A percentile compares a stretch with the other conserved stretches of the same genome.
These are phyloP conservation scores for Brachyptera putata DNA, from an alignment of 2,888 invertebrate genomes.

Conservation along the genomic window DNA sequence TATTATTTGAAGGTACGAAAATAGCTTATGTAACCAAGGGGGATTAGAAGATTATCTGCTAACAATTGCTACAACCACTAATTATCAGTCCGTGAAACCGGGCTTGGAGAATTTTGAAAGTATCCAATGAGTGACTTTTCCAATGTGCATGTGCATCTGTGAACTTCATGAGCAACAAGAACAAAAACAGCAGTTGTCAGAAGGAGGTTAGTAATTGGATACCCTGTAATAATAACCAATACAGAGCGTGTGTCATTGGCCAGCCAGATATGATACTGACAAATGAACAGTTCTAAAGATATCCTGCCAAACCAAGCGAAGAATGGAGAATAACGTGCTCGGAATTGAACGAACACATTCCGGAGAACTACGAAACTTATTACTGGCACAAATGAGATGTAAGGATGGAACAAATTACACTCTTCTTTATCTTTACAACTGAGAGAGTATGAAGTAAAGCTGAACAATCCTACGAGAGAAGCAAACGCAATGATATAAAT, in stretches of 20 bases:
- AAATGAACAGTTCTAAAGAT: not conserved
- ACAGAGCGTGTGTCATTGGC: not conserved
- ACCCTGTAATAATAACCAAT: not conserved
- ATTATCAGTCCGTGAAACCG: too few species aligned
- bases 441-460: constrained; percentile 81
- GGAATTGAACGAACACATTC: not conserved
- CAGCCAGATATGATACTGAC: not conserved
- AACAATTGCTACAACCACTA: too few species aligned
- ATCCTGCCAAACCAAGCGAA: not conserved
- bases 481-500: constrained; percentile 67
- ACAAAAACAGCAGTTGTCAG: not conserved
- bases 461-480: constrained; percentile 71
- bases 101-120: too few species aligned
- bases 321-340: not conserved
- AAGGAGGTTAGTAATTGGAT: not conserved
- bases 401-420: constrained; percentile 93
- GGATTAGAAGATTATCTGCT: too few species aligned
- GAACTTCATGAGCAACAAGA: too few species aligned
- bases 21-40: too few species aligned
- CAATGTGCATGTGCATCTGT: too few species aligned
- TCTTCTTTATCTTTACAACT: constrained; percentile 79
- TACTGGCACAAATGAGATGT: constrained; percentile 83
- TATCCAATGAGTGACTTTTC: too few species aligned
- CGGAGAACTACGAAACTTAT: constrained; percentile 28
- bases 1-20: too few species aligned